Evolutionary conservation across 2,113 vertebrate genomes (phyloP).

Genomic region (Eulacestoma nigropectus): DNA sequence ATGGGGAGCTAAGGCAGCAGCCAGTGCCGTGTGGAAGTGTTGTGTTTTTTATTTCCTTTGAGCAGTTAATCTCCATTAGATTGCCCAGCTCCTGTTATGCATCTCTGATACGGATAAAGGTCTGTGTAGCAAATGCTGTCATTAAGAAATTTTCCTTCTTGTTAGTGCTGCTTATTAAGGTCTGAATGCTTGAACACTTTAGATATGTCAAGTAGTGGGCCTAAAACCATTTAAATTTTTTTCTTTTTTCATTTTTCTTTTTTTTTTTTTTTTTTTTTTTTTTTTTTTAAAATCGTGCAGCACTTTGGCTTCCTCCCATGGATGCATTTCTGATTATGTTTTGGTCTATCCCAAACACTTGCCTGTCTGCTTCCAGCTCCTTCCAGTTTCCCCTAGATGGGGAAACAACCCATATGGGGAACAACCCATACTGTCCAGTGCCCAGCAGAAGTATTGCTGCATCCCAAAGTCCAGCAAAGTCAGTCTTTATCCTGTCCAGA

Average conservation of each 20-base stretch:
- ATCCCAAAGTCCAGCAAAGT: neutral
- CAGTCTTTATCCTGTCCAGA: neutral
- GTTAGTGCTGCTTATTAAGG: neutral
- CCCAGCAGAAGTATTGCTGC: neutral
- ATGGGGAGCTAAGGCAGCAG: constrained; percentile 28
- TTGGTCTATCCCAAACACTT: neutral
- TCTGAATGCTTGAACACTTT: neutral
- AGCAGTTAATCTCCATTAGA: constrained; percentile 59
- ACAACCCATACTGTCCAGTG: neutral
- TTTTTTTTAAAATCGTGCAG: neutral
- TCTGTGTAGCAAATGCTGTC: neutral
- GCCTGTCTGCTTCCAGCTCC: neutral
- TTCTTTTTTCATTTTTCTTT: no score
- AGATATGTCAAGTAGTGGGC: neutral
- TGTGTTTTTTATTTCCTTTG: constrained; percentile 32
- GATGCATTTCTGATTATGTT: neutral
- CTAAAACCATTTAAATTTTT: neutral
- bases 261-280: neutral
- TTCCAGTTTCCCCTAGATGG: neutral
- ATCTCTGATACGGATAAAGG: constrained; percentile 19
- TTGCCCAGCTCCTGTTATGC: constrained; percentile 38
- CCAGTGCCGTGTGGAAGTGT: neutral
- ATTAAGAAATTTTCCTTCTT: constrained; percentile 47
- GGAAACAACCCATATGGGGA: neutral
- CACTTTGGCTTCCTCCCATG: neutral